These are phyloP conservation scores for Bombus ignitus DNA, from an alignment of 1,140 invertebrate species.

Conservation along the genomic window DNA sequence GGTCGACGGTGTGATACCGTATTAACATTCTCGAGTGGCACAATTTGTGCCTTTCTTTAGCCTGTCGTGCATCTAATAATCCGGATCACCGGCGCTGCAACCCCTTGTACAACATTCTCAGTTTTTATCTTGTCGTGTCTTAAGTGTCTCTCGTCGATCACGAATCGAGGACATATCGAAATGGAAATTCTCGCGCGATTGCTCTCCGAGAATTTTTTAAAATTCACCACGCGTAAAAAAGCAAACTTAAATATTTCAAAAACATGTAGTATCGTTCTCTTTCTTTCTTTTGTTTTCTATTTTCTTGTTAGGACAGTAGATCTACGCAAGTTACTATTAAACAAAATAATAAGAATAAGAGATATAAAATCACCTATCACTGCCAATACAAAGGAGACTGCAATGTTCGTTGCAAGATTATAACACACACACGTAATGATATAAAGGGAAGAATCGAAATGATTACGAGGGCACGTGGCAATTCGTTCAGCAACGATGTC, in stretches of 20 bases:
- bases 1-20: conserved; percentile 26
- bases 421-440: neutral
- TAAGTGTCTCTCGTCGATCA: neutral
- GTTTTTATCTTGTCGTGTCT: neutral
- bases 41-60: conserved; percentile 18
- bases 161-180: neutral
- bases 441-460: neutral
- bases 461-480: neutral
- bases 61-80: conserved; percentile 19
- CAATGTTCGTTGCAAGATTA: neutral
- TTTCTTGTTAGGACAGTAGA: neutral
- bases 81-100: neutral
- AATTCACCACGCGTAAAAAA: neutral
- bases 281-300: neutral
- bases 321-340: neutral
- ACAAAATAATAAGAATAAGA: no score
- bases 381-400: no score
- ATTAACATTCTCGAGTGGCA: conserved; percentile 42
- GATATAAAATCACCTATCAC: neutral
- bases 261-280: no score
- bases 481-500: neutral
- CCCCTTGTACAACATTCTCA: conserved; percentile 7
- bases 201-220: neutral
- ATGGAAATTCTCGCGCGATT: neutral
- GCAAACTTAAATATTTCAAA: neutral